These are phyloP conservation scores for Orius laevigatus DNA, from an alignment of 1,140 invertebrate species.

Conservation along the genomic window DNA sequence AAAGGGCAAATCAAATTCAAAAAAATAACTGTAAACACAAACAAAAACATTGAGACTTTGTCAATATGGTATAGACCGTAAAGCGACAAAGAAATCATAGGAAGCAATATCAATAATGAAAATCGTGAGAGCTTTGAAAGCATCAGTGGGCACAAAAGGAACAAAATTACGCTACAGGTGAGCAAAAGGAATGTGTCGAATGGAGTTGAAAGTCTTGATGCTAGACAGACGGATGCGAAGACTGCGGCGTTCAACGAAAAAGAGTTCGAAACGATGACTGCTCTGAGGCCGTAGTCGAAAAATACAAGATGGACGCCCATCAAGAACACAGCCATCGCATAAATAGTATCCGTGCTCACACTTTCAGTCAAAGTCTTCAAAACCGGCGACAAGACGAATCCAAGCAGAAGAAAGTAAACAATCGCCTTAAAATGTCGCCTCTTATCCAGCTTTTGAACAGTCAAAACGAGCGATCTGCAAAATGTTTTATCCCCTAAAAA, in stretches of 20 bases:
- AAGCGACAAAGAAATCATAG: slow-evolving; percentile 22
- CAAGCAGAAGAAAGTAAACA: slow-evolving; percentile 63
- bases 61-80: neutral
- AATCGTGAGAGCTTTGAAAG: slow-evolving; percentile 38
- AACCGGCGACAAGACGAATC: slow-evolving; percentile 73
- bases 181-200: slow-evolving; percentile 78
- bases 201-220: slow-evolving; percentile 69
- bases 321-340: slow-evolving; percentile 75
- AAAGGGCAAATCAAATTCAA: slow-evolving; percentile 59
- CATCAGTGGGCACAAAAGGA: slow-evolving; percentile 75
- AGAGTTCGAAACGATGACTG: slow-evolving; percentile 63
- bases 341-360: slow-evolving; percentile 93
- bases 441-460: slow-evolving; percentile 18
- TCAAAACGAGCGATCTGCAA: too few species aligned
- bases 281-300: slow-evolving; percentile 76
- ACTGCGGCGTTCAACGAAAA: slow-evolving; percentile 79
- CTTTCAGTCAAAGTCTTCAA: slow-evolving; percentile 90
- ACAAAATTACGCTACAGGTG: slow-evolving; percentile 67
- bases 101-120: slow-evolving; percentile 23
- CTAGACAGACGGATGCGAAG: slow-evolving; percentile 84
- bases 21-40: slow-evolving; percentile 41
- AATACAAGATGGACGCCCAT: slow-evolving; percentile 77
- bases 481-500: too few species aligned
- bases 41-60: slow-evolving; percentile 32
- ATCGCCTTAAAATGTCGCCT: slow-evolving; percentile 46